Evolutionary conservation across 2,888 invertebrate species (phyloP), one percentile per base, ranked within the genome.

Genomic region (Stomorhina lunata): DNA sequence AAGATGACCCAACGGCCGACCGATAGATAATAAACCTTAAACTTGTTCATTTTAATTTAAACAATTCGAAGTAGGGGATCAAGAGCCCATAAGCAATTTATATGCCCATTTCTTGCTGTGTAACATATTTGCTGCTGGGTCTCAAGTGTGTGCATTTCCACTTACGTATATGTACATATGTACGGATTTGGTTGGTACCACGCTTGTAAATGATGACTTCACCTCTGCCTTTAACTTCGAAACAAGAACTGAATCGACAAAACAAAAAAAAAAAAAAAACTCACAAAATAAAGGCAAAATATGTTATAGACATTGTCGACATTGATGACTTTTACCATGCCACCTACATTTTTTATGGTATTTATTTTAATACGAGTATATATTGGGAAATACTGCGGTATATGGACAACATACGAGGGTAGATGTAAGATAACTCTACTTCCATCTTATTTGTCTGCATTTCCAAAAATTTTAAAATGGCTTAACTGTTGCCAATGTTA

Each of bases 151-250:
- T 78, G 45, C 20, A 59, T 55, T 50, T 53, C 20, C 40, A 29
- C 48, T 25, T 32, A 48, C 17, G 32, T n/a, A 25, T 25, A 53
- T 4, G 7, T 66, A 50, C n/a, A 15, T 22, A 27, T 7, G n/a
- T n/a, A n/a, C n/a, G 29, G n/a, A 15, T 20, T 43, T 37, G n/a
- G 6, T 40, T 34, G 12, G 15, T 69, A 66, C 34, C 45, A 55
- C 53, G 55, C 59, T 77, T 61, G 43, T 61, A 66, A 53, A 15
- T 53, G 78, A 75, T 82, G 78, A 82, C 81, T 79, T 82, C 81
- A 82, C 69, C 73, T 78, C 69, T 69, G 69, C 57, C 55, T 57
- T n/a, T n/a, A n/a, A n/a, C n/a, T n/a, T n/a, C n/a, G n/a, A n/a
- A n/a, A n/a, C n/a, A n/a, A n/a, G n/a, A n/a, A n/a, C n/a, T n/a